Evolutionary conservation across 2,888 invertebrate genomes (phyloP), one percentile per base, ranked within the genome.

Genomic region (Phyllotreta striolata): DNA sequence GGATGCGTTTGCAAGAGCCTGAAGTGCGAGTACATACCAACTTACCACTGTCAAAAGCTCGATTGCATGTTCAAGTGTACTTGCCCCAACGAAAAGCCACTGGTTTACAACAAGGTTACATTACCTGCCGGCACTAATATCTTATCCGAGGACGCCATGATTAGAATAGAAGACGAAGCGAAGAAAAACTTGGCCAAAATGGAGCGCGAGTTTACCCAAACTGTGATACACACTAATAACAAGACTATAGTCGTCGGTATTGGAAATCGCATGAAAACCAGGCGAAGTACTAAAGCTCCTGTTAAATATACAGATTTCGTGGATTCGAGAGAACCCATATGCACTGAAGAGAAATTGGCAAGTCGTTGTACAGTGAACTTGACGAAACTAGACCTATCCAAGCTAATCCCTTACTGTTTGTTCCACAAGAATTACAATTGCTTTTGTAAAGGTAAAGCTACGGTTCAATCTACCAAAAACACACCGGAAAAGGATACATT

Each of bases 201-300:
- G 73, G 90, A 91, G 77, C 85, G 87, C 77, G 89, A 90, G 74
- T 91, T 91, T 78, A 89, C 88, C 10, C 89, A 90, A 72, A 91
- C 91, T 3, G 85, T 91, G 24, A 87, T 91, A 59, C 80, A 88
- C 44, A 85, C 87, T 7, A 87, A 86, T 34, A 85, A 89, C 72
- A 86, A 88, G 78, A 88, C 88, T 54, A 85, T 89, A 70, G 78
- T 90, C 6, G 83, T 90, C 35, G 88, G 88, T 65, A 80, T 83
- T 5, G 83, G 83, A 62, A 80, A 80, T 37, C 80, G 82, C 67
- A 81, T 82, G 77, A 74, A 84, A 78, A 81, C 84, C 56, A 86
- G 83, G 73, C 80, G 90, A 70, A 84, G 84, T 69, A 84, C 84
- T 46, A 88, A 88, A 79, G 77, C 84, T 1, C 86, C 90, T 3